A percentile compares a stretch with the other conserved stretches of the same genome.
These are phyloP conservation scores for Lamproptera curius DNA, from an alignment of 2,888 invertebrate genomes.

Conservation along the genomic window DNA sequence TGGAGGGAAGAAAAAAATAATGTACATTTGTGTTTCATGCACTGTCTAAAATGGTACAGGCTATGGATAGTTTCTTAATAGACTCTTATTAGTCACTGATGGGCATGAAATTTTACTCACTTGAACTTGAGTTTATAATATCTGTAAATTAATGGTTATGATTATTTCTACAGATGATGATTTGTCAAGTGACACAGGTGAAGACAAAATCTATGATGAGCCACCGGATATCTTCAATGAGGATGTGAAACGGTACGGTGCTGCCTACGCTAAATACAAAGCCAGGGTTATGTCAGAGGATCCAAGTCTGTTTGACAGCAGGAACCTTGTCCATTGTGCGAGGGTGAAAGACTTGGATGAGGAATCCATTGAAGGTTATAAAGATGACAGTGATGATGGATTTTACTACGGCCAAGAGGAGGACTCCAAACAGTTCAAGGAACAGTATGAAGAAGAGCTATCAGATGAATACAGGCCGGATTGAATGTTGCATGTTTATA, in stretches of 20 bases:
- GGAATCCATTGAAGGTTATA: conserved; percentile 45
- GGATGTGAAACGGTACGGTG: conserved; percentile 80
- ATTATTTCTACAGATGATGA: conserved; percentile 55
- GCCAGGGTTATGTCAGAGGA: conserved; percentile 60
- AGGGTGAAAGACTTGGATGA: conserved; percentile 42
- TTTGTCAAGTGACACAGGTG: conserved; percentile 68
- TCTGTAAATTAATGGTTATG: no score
- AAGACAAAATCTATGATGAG: conserved; percentile 62
- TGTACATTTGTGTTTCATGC: no score
- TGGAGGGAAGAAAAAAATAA: no score
- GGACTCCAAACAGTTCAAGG: conserved; percentile 49
- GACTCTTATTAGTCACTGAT: no score
- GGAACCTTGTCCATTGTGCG: conserved; percentile 42
- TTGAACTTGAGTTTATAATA: no score
- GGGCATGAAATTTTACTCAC: no score
- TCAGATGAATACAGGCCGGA: conserved; percentile 39
- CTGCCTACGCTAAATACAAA: conserved; percentile 83
- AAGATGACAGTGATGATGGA: conserved; percentile 63
- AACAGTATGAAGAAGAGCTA: conserved; percentile 48
- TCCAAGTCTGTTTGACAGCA: conserved; percentile 34
- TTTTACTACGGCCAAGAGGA: conserved; percentile 69
- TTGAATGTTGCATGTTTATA: conserved; percentile 1
- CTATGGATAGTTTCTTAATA: no score
- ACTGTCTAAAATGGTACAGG: no score
- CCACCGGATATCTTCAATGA: conserved; percentile 50